Evolutionary conservation across 2,888 invertebrate species (phyloP).

Genomic region (Drosophila cracens): DNA sequence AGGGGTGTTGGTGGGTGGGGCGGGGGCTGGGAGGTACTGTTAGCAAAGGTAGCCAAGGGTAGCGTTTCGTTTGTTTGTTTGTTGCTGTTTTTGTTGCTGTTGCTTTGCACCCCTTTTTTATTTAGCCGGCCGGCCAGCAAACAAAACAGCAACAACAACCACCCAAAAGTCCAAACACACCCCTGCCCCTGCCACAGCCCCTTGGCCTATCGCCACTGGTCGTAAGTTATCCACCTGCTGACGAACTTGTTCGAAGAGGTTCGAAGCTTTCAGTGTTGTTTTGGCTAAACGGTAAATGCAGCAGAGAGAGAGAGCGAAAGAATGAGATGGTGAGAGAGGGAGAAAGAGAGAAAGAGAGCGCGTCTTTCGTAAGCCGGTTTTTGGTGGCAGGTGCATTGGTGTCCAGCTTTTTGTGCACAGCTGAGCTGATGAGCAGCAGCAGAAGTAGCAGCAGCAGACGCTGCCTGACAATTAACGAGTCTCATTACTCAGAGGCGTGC

Average conservation of each 20-base stretch:
- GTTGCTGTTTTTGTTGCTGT: conserved; percentile 26
- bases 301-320: conserved; percentile 4
- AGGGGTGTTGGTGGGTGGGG: background rate
- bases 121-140: conserved; percentile 69
- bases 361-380: conserved; percentile 53
- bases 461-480: conserved; percentile 60
- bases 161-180: conserved; percentile 28
- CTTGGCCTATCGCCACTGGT: background rate
- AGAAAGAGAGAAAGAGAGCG: conserved; percentile 10
- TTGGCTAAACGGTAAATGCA: conserved; percentile 54
- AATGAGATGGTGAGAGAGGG: conserved; percentile 1
- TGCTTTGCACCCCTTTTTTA: conserved; percentile 37
- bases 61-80: conserved; percentile 26
- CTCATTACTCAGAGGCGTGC: conserved; percentile 61
- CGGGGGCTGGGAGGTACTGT: conserved; percentile 3
- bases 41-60: conserved; percentile 30
- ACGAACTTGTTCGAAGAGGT: conserved; percentile 70
- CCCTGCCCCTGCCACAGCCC: conserved; percentile 15
- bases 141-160: conserved; percentile 55
- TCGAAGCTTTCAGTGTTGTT: conserved; percentile 64
- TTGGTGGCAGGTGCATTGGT: conserved; percentile 52
- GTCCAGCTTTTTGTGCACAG: conserved; percentile 38
- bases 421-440: conserved; percentile 36
- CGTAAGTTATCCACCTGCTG: conserved; percentile 49
- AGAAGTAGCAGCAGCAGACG: background rate